Conservation (phyloP, 2,113 vertebrate genomes). For the Odontophorus gujanensis region DNA sequence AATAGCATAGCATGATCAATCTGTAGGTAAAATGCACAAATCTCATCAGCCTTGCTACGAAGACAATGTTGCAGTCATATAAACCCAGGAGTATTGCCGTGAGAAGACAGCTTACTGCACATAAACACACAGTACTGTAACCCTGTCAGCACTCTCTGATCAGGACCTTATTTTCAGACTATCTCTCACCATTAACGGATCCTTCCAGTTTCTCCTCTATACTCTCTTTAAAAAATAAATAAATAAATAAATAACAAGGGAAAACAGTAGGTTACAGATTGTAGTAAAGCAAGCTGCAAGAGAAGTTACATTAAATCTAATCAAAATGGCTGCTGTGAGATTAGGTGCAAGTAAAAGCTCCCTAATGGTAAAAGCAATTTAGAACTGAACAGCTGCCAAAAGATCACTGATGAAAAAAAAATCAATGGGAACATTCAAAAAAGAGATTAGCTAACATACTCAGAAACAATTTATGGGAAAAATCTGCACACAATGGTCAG, state of each 20-base stretch:
- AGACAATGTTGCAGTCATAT: fast-evolving
- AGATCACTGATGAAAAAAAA: slow-evolving; percentile 46
- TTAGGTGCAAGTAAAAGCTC: slow-evolving; percentile 61
- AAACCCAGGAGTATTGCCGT: neutral
- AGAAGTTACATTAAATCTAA: slow-evolving; percentile 47
- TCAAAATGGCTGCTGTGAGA: slow-evolving; percentile 60
- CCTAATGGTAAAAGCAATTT: slow-evolving; percentile 69
- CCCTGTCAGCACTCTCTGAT: neutral
- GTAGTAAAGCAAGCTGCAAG: neutral
- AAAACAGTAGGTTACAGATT: slow-evolving; percentile 10
- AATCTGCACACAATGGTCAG: slow-evolving; percentile 47
- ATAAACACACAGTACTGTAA: neutral
- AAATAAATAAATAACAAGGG: neutral
- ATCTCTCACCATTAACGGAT: neutral
- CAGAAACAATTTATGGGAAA: slow-evolving; percentile 65
- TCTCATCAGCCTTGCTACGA: neutral
- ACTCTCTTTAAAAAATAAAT: neutral
- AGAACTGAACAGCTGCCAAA: slow-evolving; percentile 63
- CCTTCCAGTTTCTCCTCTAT: slow-evolving; percentile 10
- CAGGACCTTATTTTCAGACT: slow-evolving; percentile 17
- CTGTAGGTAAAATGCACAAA: neutral
- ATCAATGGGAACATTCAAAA: slow-evolving; percentile 64
- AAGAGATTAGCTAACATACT: slow-evolving; percentile 50
- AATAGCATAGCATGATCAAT: neutral
- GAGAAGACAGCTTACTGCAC: neutral